Evolutionary conservation across 2,888 invertebrate genomes (phyloP).

Genomic region (Cordilura impudica): DNA sequence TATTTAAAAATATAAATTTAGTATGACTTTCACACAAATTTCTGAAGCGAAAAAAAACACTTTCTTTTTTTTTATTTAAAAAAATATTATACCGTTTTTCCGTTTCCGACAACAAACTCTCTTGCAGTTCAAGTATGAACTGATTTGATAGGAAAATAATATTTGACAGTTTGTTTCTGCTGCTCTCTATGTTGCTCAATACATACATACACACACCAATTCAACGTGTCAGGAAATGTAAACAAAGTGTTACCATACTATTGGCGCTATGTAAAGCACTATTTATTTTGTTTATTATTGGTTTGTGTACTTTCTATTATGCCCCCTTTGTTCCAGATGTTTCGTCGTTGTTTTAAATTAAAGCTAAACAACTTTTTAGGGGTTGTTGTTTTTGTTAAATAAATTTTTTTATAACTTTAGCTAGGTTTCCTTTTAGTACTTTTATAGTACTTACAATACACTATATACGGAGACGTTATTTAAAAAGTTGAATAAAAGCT

Average conservation of each 20-base stretch:
- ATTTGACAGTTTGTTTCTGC: conserved; percentile 25
- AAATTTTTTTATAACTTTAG: too few species aligned
- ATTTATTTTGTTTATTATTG: too few species aligned
- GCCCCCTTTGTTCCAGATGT: too few species aligned
- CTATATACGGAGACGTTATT: too few species aligned
- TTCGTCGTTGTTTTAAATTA: too few species aligned
- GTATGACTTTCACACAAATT: conserved; percentile 10
- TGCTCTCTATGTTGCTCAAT: neutral
- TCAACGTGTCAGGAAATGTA: neutral
- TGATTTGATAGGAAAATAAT: conserved; percentile 38
- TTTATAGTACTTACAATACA: too few species aligned
- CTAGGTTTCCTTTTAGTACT: too few species aligned
- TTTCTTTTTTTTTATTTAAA: neutral
- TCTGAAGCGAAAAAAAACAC: conserved; percentile 1
- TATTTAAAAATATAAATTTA: conserved; percentile 1
- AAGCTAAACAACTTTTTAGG: too few species aligned
- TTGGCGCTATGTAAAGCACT: too few species aligned
- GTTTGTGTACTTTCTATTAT: too few species aligned
- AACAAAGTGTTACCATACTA: neutral
- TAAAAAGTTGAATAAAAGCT: too few species aligned
- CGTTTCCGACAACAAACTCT: conserved; percentile 61
- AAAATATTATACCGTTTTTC: conserved; percentile 30
- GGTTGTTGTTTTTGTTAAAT: too few species aligned
- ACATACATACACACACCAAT: neutral
- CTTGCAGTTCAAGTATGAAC: conserved; percentile 63